Base-by-base conservation (phyloP, 2,888 invertebrate genomes). In the Dioctria linearis region DNA sequence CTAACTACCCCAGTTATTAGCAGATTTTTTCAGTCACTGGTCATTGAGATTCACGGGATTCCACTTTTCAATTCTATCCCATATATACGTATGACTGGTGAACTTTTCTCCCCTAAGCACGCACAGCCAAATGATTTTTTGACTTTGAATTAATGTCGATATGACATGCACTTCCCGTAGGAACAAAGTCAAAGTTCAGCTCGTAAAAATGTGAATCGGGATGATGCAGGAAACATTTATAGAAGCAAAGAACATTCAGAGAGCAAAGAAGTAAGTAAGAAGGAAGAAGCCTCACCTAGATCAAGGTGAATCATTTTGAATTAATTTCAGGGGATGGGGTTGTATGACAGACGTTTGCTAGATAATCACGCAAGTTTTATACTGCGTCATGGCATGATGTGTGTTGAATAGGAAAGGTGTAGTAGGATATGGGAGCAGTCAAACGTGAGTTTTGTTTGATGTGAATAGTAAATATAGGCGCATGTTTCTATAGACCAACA, bases 251-350 rank as follows among this genome's bases (percentile, higher is more conserved):
- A 37, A 57, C 9, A 40, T 37, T 37, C 11, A 63, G 25, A 25
- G 25, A 25, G 25, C 25, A 25, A 25, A 25, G 25, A 25, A 25
- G 25, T 46, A 46, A 49, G 63, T 63, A 76, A 40, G 63, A 43
- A 76, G 76, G 76, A 76, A 76, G 76, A 54, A 63, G 76, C 76
- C 76, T 63, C 76, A 63, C 76, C 76, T 46, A 46, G 49, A 61
- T 76, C 61, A 43, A 76, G 76, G 76, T 76, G 76, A 76, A 76
- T 63, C 63, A 76, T 76, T 63, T 76, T 54, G 46, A 76, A 25
- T 61, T 63, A 43, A 11, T 63, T 49, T 46, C 3, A 57, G 63
- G 76, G 76, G 46, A 76, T 76, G 63, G 63, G 46, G 76, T n/a
- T 46, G 39, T 37, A 11, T 25, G 25, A 25, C 25, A 25, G 25